phyloP scores from a whole-genome alignment of 2,113 vertebrate genomes.

The Lophura nycthemera region DNA sequence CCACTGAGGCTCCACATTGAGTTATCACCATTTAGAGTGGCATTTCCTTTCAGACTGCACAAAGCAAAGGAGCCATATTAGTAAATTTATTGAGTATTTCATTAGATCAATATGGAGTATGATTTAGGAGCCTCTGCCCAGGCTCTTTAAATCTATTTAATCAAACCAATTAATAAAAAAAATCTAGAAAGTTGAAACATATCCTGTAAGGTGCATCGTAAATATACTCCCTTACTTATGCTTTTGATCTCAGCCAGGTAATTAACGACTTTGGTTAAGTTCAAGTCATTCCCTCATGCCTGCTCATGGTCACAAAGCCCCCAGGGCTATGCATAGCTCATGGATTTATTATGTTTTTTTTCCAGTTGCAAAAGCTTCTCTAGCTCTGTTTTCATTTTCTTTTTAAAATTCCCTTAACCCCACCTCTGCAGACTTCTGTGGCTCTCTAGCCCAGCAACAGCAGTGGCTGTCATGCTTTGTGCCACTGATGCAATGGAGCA shows the following conservation, averaged over 20 bases:
- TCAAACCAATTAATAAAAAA: slow-evolving; percentile 88
- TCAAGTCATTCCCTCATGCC: slow-evolving; percentile 82
- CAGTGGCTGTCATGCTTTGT: not conserved
- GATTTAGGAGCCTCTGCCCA: slow-evolving; percentile 81
- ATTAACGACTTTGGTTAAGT: slow-evolving; percentile 85
- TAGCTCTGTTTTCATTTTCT: slow-evolving; percentile 46
- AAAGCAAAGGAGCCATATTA: slow-evolving; percentile 83
- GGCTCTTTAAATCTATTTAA: slow-evolving; percentile 87
- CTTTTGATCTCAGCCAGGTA: slow-evolving; percentile 86
- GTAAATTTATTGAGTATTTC: slow-evolving; percentile 88
- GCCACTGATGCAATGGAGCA: not conserved
- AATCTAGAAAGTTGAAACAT: slow-evolving; percentile 81
- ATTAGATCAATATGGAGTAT: slow-evolving; percentile 86
- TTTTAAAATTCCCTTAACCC: slow-evolving; percentile 40
- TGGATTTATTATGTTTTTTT: slow-evolving; percentile 82
- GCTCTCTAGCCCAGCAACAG: not conserved
- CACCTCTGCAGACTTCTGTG: slow-evolving; percentile 47
- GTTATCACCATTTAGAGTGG: slow-evolving; percentile 80
- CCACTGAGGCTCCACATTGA: slow-evolving; percentile 75
- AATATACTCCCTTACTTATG: slow-evolving; percentile 81
- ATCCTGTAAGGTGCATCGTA: slow-evolving; percentile 83
- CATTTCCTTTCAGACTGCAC: slow-evolving; percentile 82
- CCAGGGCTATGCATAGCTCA: slow-evolving; percentile 73
- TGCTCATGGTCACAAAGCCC: slow-evolving; percentile 79
- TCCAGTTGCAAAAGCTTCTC: slow-evolving; percentile 74